Conservation (phyloP, 2,888 invertebrate genomes). For the Masnerella sp. region DNA sequence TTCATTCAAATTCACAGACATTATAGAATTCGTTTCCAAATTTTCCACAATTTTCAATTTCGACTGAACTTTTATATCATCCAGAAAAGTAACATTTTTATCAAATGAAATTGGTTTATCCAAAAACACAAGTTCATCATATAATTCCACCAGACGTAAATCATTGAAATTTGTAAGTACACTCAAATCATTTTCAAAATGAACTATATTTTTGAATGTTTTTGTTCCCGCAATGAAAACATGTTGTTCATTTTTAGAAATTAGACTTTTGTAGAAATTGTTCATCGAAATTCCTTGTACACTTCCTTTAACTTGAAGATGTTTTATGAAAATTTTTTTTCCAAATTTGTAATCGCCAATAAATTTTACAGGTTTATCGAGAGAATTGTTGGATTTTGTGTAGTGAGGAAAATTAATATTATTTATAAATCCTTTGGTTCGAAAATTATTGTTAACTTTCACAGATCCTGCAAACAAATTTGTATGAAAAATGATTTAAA, state of each 20-base stretch:
- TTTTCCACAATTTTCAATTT: no score
- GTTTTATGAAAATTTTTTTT: slow-evolving; percentile 7
- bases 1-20: slow-evolving; percentile 16
- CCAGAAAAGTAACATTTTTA: slow-evolving; percentile 13
- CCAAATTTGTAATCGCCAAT: slow-evolving; percentile 4
- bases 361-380: neutral
- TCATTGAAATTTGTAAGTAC: slow-evolving; percentile 14
- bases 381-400: neutral
- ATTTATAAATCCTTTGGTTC: slow-evolving; percentile 6
- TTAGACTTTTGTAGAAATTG: slow-evolving; percentile 1
- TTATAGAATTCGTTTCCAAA: slow-evolving; percentile 12
- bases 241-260: neutral
- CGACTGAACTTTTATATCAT: slow-evolving; percentile 11
- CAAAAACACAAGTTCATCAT: slow-evolving; percentile 1
- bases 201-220: neutral
- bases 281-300: slow-evolving; percentile 9
- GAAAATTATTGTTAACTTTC: slow-evolving; percentile 4
- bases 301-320: slow-evolving; percentile 8
- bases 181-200: neutral
- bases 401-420: neutral
- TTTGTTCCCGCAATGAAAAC: slow-evolving; percentile 3
- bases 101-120: slow-evolving; percentile 3
- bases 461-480: slow-evolving; percentile 6
- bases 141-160: neutral
- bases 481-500: no score